Conservation (phyloP, 2,113 vertebrate species). For the Neolamprologus brichardi region DNA sequence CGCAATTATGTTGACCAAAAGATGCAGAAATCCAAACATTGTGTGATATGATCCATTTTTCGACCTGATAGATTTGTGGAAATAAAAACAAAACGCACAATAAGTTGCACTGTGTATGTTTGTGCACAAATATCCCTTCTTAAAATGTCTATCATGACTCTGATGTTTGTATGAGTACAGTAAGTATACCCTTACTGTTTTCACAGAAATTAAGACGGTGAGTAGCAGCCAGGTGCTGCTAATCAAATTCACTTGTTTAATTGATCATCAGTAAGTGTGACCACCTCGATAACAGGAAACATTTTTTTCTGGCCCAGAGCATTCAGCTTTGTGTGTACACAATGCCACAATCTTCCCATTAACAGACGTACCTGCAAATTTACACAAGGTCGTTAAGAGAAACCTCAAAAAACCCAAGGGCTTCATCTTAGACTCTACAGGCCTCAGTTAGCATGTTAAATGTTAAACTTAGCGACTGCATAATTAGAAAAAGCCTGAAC, state of each 20-base stretch:
- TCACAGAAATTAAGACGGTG: fast-evolving
- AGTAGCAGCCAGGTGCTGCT: neutral
- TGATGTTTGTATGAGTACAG: neutral
- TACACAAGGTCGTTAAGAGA: neutral
- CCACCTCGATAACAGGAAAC: fast-evolving
- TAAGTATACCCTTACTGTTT: neutral
- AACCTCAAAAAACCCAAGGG: neutral
- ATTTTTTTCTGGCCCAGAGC: fast-evolving
- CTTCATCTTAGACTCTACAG: neutral
- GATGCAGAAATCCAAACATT: neutral
- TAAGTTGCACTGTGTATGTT: neutral
- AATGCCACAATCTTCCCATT: neutral
- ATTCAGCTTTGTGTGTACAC: neutral
- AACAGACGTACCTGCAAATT: neutral
- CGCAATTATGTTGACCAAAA: neutral
- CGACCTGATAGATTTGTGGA: neutral
- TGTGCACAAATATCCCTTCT: neutral
- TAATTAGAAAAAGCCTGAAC: neutral
- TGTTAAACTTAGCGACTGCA: fast-evolving
- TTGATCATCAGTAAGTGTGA: neutral
- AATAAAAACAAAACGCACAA: neutral
- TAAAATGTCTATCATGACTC: neutral
- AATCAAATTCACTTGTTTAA: neutral
- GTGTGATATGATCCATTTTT: neutral
- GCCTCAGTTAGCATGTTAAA: neutral